Conservation (phyloP, 1,140 invertebrate species). For the Megalopta genalis region DNA sequence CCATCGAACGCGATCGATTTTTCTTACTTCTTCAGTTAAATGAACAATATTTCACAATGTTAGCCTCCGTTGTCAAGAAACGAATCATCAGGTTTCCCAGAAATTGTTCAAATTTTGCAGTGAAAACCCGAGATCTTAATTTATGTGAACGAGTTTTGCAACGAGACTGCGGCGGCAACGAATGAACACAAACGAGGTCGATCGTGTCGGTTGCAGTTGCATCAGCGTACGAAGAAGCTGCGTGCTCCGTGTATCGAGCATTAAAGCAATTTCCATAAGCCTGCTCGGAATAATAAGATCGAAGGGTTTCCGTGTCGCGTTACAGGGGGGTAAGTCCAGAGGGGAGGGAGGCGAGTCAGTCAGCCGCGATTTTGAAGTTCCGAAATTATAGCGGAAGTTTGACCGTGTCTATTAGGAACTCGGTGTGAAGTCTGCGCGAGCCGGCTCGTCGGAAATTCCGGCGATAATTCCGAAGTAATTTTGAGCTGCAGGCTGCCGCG, state of each 20-base stretch:
- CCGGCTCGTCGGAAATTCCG: not conserved
- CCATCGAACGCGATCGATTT: too few relatives aligned
- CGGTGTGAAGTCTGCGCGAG: not conserved
- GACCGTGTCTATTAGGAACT: not conserved
- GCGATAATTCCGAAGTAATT: not conserved
- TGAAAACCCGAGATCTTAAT: too few relatives aligned
- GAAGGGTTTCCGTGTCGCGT: slow-evolving; percentile 3
- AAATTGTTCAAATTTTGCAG: too few relatives aligned
- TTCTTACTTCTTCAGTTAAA: not conserved
- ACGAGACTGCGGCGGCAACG: too few relatives aligned
- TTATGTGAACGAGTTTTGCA: too few relatives aligned
- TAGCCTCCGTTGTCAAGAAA: too few relatives aligned
- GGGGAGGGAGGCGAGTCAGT: not conserved
- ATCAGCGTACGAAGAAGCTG: slow-evolving; percentile 14
- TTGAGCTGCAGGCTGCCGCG: too few relatives aligned
- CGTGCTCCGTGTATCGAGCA: slow-evolving; percentile 1
- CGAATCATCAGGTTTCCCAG: too few relatives aligned
- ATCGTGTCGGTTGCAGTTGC: slow-evolving; percentile 64
- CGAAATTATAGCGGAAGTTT: slow-evolving; percentile 10
- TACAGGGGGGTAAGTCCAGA: not conserved
- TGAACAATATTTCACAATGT: too few relatives aligned
- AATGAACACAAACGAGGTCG: slow-evolving; percentile 5
- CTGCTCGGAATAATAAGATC: slow-evolving; percentile 24
- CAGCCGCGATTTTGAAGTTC: slow-evolving; percentile 7
- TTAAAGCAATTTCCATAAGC: slow-evolving; percentile 34